Base-by-base conservation (phyloP, 2,888 invertebrate genomes). In the Noctua fimbriata region DNA sequence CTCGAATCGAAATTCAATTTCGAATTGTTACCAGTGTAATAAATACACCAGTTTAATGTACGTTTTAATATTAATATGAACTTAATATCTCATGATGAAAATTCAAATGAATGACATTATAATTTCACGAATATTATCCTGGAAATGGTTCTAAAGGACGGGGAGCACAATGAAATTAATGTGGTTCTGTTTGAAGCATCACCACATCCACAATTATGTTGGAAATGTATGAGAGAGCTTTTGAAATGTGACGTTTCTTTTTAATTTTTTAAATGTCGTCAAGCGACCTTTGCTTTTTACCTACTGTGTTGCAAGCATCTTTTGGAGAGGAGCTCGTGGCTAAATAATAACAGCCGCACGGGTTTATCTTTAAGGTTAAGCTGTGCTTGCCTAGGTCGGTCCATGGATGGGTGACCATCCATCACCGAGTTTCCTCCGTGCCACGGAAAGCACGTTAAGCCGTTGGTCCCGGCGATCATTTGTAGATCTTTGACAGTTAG, bases 191-290 rank as follows among this genome's bases (percentile, higher is more conserved):
- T 74, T 66, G 66, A 84, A 82, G 70, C 76, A 69, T 72, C 58
- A 81, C 83, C 89, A 81, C 85, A 78, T 85, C 44, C 78, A 85
- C 74, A 82, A 84, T 84, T 76, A 84, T 73, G 79, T 75, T 79
- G 75, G 55, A 60, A 82, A 81, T 67, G 83, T 78, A 44, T 44
- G 70, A 79, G 71, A 77, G 36, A 16, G 60, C 63, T 79, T 76
- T 76, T n/a, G 32, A 36, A 67, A 75, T 60, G 21, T 28, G 47
- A 58, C 28, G 24, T 65, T 65, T 70, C 10, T 75, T 60, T 49
- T 36, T 21, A 36, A 9, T 55, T 66, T 69, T 76, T 18, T 69
- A 6, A 71, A 73, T 82, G 60, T 70, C 55, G 1, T 7, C 12
- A 28, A 21, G 16, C 21, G 12, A 55, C 36, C 36, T 82, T 55